phyloP scores from a whole-genome alignment of 1,140 invertebrate genomes.

The Aphaenogaster rudis region DNA sequence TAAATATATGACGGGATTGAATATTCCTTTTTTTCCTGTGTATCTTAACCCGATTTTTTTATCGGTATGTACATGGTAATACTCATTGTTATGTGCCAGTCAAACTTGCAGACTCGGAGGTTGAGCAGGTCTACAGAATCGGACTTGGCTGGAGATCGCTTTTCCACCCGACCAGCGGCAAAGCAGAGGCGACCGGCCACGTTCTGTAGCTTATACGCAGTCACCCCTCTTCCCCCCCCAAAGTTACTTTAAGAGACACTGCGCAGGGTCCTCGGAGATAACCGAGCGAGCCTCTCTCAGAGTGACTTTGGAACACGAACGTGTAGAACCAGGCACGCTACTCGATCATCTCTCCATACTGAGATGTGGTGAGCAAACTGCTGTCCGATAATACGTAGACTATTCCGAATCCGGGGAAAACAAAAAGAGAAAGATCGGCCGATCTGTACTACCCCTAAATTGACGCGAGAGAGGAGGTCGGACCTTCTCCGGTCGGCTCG shows the following conservation, averaged over 20 bases:
- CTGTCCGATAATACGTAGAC: conserved; percentile 62
- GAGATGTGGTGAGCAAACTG: conserved; percentile 51
- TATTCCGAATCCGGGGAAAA: conserved; percentile 49
- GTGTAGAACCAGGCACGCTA: conserved; percentile 39
- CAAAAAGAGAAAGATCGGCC: conserved; percentile 1
- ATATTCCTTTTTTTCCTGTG: conserved; percentile 23
- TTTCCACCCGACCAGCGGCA: conserved; percentile 40
- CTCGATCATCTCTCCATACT: conserved; percentile 62
- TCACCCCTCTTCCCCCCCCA: background rate
- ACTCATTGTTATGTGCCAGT: conserved; percentile 61
- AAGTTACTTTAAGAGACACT: conserved; percentile 55
- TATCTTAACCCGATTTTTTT: conserved; percentile 1
- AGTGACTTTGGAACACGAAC: conserved; percentile 60
- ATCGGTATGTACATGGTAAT: conserved; percentile 61
- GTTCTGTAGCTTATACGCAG: conserved; percentile 33
- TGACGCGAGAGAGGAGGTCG: conserved; percentile 33
- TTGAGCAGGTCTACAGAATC: conserved; percentile 57
- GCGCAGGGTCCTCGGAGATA: conserved; percentile 38
- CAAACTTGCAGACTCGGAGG: conserved; percentile 61
- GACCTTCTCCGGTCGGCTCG: conserved; percentile 18
- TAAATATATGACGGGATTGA: conserved; percentile 26
- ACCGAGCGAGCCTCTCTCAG: conserved; percentile 53
- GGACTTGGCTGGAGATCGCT: conserved; percentile 43
- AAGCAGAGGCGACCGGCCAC: conserved; percentile 46
- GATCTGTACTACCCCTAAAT: background rate